These are phyloP conservation scores for Serinus canaria DNA, from an alignment of 2,113 vertebrate genomes.

Conservation along the genomic window DNA sequence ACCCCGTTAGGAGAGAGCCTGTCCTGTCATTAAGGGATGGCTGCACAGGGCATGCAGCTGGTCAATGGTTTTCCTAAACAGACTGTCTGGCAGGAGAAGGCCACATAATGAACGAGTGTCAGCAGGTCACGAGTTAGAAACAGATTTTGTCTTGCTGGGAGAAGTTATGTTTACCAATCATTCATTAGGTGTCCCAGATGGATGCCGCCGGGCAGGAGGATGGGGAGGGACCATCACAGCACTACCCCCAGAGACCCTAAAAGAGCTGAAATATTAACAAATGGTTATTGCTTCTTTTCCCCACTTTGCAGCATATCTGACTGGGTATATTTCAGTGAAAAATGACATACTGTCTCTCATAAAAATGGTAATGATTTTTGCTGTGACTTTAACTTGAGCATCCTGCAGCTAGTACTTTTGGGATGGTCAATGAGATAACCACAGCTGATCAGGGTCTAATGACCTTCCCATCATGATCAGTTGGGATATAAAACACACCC, in stretches of 20 bases:
- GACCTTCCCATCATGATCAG: not conserved
- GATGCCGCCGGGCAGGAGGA: not conserved
- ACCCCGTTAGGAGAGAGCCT: not conserved
- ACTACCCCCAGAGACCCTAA: not conserved
- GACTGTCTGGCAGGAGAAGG: slow-evolving; percentile 33
- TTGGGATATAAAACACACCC: not conserved
- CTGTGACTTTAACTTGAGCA: not conserved
- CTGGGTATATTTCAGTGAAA: not conserved
- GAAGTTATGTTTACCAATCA: slow-evolving; percentile 48
- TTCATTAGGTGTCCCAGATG: slow-evolving; percentile 43
- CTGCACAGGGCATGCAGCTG: not conserved
- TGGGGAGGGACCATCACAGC: not conserved
- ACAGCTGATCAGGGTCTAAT: not conserved
- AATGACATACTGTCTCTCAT: not conserved
- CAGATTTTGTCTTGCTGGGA: slow-evolving; percentile 43
- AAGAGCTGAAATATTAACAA: not conserved
- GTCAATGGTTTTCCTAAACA: slow-evolving; percentile 29
- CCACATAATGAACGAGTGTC: slow-evolving; percentile 46
- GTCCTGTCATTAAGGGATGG: not conserved
- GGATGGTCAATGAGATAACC: rapidly evolving
- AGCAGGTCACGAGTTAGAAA: slow-evolving; percentile 48
- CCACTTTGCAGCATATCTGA: not conserved
- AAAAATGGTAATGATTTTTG: not conserved
- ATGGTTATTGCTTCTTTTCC: not conserved
- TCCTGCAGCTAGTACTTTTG: not conserved